Evolutionary conservation across 2,888 invertebrate species (phyloP).

Genomic region (Smittia aterrima): DNA sequence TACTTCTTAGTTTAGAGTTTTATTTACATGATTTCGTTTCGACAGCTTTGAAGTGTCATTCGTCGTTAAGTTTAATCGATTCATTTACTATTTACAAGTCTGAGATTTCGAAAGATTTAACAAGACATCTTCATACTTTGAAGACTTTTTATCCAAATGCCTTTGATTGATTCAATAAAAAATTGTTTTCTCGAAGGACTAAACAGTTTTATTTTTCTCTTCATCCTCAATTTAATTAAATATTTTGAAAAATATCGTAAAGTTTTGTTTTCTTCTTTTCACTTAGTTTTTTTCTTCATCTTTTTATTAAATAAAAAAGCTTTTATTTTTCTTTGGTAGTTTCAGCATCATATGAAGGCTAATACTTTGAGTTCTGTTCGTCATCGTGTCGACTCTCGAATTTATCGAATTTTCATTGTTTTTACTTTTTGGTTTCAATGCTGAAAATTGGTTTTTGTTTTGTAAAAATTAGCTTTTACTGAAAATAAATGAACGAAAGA

Average conservation of each 20-base stretch:
- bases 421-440: neutral
- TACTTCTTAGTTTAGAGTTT: neutral
- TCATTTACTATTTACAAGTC: neutral
- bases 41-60: neutral
- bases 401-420: neutral
- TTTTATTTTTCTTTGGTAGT: neutral
- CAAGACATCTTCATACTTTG: neutral
- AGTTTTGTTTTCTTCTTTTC: neutral
- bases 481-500: constrained; percentile 38
- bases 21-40: constrained; percentile 34
- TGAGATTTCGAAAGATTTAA: neutral
- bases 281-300: neutral
- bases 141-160: neutral
- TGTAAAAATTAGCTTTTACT: constrained; percentile 41
- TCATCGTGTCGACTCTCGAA: neutral
- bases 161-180: neutral
- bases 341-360: constrained; percentile 19
- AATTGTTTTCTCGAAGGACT: neutral
- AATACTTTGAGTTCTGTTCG: constrained; percentile 27
- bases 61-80: neutral
- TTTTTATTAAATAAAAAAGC: neutral
- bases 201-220: neutral
- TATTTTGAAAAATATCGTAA: constrained; percentile 1
- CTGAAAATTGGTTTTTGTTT: constrained; percentile 38
- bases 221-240: neutral